Conservation (phyloP, 2,797 vertebrate species). For the Cottoperca gobio region DNA sequence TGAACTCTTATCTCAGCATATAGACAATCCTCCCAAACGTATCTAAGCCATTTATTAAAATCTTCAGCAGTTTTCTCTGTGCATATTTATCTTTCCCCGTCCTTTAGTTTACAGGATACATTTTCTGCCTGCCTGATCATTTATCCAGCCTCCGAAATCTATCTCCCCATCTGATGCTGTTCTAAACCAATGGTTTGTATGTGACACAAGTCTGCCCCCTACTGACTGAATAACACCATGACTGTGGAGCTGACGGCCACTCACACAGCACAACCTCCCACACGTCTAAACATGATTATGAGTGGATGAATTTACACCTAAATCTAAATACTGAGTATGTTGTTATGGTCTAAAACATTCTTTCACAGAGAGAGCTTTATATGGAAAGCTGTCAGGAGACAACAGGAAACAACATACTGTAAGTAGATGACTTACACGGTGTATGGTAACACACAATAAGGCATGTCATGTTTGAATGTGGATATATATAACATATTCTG, state of each 20-base stretch:
- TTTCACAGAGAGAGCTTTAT: background rate
- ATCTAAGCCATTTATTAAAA: slow-evolving; percentile 65
- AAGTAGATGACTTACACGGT: background rate
- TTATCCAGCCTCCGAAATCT: slow-evolving; percentile 59
- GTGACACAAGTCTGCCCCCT: slow-evolving; percentile 76
- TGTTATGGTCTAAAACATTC: slow-evolving; percentile 2
- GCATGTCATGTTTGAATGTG: slow-evolving; percentile 4
- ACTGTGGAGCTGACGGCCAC: background rate
- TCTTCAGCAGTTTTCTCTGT: slow-evolving; percentile 38
- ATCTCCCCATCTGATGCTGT: slow-evolving; percentile 27
- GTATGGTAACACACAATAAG: background rate
- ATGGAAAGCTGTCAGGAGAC: slow-evolving; percentile 7
- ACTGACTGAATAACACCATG: slow-evolving; percentile 35
- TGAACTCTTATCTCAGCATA: slow-evolving; percentile 50
- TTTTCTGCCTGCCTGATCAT: slow-evolving; percentile 67
- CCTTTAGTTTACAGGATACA: slow-evolving; percentile 64
- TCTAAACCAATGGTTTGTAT: background rate
- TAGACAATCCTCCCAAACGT: slow-evolving; percentile 50
- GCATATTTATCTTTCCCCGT: slow-evolving; percentile 60
- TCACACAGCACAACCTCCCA: background rate
- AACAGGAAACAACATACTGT: background rate
- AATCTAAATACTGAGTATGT: slow-evolving; percentile 6
- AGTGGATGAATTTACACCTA: slow-evolving; percentile 24
- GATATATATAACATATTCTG: background rate
- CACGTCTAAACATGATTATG: background rate